phyloP scores from a whole-genome alignment of 2,113 vertebrate genomes.

The Scophthalmus maximus region DNA sequence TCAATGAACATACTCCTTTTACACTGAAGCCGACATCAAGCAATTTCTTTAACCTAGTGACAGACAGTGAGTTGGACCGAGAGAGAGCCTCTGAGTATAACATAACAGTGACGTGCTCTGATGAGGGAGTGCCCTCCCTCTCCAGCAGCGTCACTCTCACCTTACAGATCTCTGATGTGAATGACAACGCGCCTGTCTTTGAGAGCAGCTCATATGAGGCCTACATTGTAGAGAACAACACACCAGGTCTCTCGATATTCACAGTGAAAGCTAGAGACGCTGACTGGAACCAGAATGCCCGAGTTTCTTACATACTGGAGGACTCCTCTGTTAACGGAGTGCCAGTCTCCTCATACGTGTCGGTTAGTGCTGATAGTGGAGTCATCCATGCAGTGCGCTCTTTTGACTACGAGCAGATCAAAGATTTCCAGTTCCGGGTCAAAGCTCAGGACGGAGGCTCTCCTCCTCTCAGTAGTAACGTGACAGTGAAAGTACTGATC shows the following conservation, averaged over 20 bases:
- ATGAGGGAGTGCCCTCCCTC: slow-evolving; percentile 18
- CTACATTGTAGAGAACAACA: slow-evolving; percentile 26
- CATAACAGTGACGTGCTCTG: slow-evolving; percentile 2
- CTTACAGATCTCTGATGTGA: slow-evolving; percentile 9
- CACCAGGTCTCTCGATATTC: background rate
- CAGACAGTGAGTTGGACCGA: slow-evolving; percentile 47
- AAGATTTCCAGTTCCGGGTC: too few relatives aligned
- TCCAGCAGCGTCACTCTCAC: slow-evolving; percentile 25
- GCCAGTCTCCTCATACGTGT: slow-evolving; percentile 24
- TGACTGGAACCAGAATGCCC: slow-evolving; percentile 24
- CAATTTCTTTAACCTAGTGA: slow-evolving; percentile 57
- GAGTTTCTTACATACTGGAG: slow-evolving; percentile 32
- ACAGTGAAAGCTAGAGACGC: too few relatives aligned
- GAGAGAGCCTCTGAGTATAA: background rate
- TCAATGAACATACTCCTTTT: slow-evolving; percentile 51
- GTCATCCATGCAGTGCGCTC: slow-evolving; percentile 32
- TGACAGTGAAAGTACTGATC: too few relatives aligned
- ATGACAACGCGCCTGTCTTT: slow-evolving; percentile 17
- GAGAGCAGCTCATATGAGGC: slow-evolving; percentile 22
- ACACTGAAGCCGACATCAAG: slow-evolving; percentile 43
- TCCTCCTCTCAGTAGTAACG: too few relatives aligned
- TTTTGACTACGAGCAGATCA: slow-evolving; percentile 31
- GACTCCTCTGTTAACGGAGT: slow-evolving; percentile 23
- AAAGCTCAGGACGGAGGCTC: too few relatives aligned
- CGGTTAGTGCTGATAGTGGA: slow-evolving; percentile 26